Base-by-base conservation (phyloP, 2,888 invertebrate genomes). In the Stictocephala bisonia region DNA sequence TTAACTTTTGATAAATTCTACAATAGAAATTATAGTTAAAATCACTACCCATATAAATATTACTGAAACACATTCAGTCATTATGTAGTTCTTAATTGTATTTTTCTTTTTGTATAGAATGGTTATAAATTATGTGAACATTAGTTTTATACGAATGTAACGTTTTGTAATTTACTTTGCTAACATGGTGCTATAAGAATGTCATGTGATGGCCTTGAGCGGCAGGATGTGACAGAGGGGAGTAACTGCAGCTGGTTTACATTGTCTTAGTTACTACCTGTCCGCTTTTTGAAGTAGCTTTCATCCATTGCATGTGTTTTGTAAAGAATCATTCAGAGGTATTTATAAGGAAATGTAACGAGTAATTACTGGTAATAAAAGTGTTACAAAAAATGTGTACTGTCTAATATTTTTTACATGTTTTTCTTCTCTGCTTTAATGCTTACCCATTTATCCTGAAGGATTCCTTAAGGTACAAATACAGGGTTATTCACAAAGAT, bases 321-420 rank as follows among this genome's bases (percentile, higher is more conserved):
- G 70, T 71, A 71, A 71, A 58, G 70, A 64, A 58, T 58, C 56
- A 70, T 71, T 69, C 58, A 71, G 70, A 71, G 70, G 58, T 70
- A 70, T 71, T 71, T 71, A 71, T 71, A 71, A 71, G 70, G 64
- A 64, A 64, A 64, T 64, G 64, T 64, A 64, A 64, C 44, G 64
- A 64, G 40, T 64, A 64, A 64, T 64, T 64, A 64, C 64, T 64
- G 64, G 64, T 64, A 64, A 64, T 64, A 64, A 64, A 64, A 64
- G 64, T 64, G 64, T 64, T 64, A 64, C 44, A 44, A 64, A 64
- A 64, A n/a, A n/a, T n/a, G n/a, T n/a, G n/a, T n/a, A n/a, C n/a
- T n/a, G n/a, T n/a, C n/a, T n/a, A n/a, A n/a, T n/a, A n/a, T n/a
- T n/a, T n/a, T n/a, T n/a, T n/a, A n/a, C n/a, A n/a, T n/a, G n/a